Evolutionary conservation across 35 echinoderm and acorn worm genomes (phyloP).

Genomic region (Stichopus chloronotus): DNA sequence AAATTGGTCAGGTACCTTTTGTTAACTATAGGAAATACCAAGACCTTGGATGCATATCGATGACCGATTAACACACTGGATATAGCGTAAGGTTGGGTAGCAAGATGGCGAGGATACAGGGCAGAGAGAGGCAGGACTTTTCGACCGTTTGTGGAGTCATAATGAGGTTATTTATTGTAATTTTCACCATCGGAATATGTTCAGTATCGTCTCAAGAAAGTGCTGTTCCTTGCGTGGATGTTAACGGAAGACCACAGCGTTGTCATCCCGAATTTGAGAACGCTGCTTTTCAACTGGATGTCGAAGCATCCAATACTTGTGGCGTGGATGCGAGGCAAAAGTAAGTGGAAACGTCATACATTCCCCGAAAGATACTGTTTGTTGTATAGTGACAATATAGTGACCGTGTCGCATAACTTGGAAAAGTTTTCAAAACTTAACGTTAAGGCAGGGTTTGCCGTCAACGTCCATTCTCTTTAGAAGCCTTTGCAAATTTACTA

Average conservation of each 20-base stretch:
- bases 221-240: conserved; percentile 88
- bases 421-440: neutral
- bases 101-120: conserved; percentile 45
- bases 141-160: conserved; percentile 31
- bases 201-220: conserved; percentile 61
- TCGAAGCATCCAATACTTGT: conserved; percentile 91
- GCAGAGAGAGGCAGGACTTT: neutral
- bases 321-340: conserved; percentile 39
- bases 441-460: neutral
- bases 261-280: conserved; percentile 95
- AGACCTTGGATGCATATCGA: too few relatives aligned
- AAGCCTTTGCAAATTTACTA: too few relatives aligned
- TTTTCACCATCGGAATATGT: conserved; percentile 34
- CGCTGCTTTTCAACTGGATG: conserved; percentile 91
- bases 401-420: neutral
- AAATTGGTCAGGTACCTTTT: too few relatives aligned
- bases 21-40: too few relatives aligned
- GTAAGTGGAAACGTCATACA: conserved; percentile 30
- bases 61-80: neutral
- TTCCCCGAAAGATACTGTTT: neutral
- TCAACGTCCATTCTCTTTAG: too few relatives aligned
- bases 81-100: neutral
- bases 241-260: conserved; percentile 75
- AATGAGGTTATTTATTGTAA: conserved; percentile 36
- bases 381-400: neutral